A percentile compares a stretch with the other conserved stretches of the same genome.
Conservation (phyloP, 1,140 invertebrate genomes). For the Dermatophagoides farinae region DNA sequence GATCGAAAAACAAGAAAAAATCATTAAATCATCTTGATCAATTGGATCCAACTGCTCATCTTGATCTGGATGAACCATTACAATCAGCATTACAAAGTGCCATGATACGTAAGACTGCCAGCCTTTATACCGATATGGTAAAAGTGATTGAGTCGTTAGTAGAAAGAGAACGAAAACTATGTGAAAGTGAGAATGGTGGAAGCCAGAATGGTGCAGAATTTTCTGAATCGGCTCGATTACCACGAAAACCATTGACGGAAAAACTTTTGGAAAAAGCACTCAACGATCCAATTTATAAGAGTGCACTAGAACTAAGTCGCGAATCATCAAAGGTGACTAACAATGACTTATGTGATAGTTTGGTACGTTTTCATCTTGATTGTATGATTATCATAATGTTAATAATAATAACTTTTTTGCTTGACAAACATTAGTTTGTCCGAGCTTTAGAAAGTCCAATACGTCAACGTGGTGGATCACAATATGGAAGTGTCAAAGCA, state of each 20-base stretch:
- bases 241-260: background rate
- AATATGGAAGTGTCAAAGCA: background rate
- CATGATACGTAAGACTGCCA: no score
- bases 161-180: background rate
- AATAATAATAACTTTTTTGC: background rate
- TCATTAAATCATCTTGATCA: constrained; percentile 68
- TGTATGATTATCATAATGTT: background rate
- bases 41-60: constrained; percentile 67
- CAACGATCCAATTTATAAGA: constrained; percentile 2
- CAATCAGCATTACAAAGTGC: constrained; percentile 49
- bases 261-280: background rate
- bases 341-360: no score
- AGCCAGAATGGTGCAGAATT: no score
- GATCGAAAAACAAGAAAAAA: constrained; percentile 56
- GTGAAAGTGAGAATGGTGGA: background rate
- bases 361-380: background rate
- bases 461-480: no score
- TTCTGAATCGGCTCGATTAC: no score
- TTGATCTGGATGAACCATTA: constrained; percentile 73
- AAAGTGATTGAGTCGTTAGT: background rate
- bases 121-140: background rate
- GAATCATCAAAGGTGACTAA: background rate
- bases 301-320: background rate
- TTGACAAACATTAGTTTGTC: background rate
- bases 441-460: no score